Conservation (phyloP, 2,797 vertebrate genomes). For the Spinibarbus caldwelli region DNA sequence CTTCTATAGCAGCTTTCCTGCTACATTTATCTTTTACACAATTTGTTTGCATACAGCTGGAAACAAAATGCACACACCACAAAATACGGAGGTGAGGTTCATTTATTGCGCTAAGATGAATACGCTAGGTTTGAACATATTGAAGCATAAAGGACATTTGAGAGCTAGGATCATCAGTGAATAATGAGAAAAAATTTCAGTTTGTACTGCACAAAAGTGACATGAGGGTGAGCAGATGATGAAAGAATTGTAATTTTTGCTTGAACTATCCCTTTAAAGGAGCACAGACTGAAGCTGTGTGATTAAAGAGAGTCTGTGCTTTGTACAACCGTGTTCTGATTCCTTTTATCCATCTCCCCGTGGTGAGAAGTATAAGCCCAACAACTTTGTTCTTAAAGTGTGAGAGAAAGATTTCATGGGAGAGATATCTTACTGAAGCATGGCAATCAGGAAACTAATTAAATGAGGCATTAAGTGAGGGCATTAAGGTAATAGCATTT, state of each 20-base stretch:
- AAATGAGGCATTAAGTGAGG: conserved; percentile 65
- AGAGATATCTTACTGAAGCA: conserved; percentile 44
- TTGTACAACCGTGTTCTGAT: not conserved
- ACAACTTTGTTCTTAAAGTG: conserved; percentile 39
- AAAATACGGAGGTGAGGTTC: not conserved
- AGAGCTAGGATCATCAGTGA: not conserved
- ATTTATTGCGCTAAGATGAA: not conserved
- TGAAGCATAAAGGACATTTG: not conserved
- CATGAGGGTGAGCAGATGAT: not conserved
- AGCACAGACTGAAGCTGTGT: conserved; percentile 4
- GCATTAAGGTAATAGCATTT: conserved; percentile 71
- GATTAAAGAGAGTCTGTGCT: conserved; percentile 23
- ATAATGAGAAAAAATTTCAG: not conserved
- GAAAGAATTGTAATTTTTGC: not conserved
- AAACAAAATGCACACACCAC: not conserved
- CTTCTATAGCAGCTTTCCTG: not conserved
- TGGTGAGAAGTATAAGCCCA: conserved; percentile 50
- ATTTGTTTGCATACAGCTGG: not conserved
- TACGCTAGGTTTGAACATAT: not conserved
- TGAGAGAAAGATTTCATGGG: conserved; percentile 6
- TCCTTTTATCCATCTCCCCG: conserved; percentile 18
- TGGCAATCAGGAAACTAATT: conserved; percentile 66
- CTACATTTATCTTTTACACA: not conserved
- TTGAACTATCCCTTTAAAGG: conserved; percentile 17
- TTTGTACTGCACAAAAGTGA: not conserved